Evolutionary conservation across 1,140 invertebrate species (phyloP), one percentile per base, ranked within the genome.

Genomic region (Trichonephila clavata): DNA sequence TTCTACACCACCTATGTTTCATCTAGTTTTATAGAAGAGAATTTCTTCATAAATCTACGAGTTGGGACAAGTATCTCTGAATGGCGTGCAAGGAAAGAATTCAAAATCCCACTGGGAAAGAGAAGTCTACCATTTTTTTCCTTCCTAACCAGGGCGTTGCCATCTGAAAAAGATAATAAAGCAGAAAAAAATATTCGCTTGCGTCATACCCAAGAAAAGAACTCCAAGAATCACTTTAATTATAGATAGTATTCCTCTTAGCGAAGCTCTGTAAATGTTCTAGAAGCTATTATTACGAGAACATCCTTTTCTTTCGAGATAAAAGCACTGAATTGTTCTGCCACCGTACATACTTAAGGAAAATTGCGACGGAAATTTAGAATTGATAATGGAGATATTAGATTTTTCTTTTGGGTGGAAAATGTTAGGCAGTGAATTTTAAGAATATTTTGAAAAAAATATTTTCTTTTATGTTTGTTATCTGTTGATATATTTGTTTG

Each of bases 171-270:
- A 83, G 24, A 20, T 10, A 83, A 83, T 21, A 57, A 57, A 21
- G 39, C 32, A 14, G 13, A 57, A 83, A 80, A 80, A 80, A 80
- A 24, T 20, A 80, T 27, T 80, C 24, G 32, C 77, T 80, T 80
- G 24, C 20, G 77, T 4, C 24, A 80, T 27, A 1, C 24, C 32
- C 32, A 43, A 32, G 32, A 80, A 80, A 27, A 80, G 77, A 80
- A 39, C 39, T 39, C 24, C 24, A 16, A 24, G 68, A 71, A 71
- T 71, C 68, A 71, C 77, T 80, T 80, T 80, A 83, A 83, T 83
- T 83, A 83, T 83, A 80, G 77, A 80, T 83, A 83, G 80, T 83
- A 83, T 50, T 50, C 80, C 80, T 83, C 39, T 83, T 83, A 83
- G 39, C 80, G 2, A 83, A n/a, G 50, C 39, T 6, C 10, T 20